Evolutionary conservation across 1,140 invertebrate genomes (phyloP).

Genomic region (Tetraneura akinire): DNA sequence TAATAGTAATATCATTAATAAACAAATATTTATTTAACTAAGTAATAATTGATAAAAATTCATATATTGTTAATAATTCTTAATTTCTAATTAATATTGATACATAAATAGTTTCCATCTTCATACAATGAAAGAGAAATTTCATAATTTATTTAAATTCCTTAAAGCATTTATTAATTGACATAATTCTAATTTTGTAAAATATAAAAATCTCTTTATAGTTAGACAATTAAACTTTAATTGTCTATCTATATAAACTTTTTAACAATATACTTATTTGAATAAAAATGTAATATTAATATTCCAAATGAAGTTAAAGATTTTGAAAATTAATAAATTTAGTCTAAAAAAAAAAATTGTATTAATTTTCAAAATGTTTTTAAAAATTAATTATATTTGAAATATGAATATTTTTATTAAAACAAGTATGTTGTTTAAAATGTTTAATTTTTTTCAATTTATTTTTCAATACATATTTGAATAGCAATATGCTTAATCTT

Average conservation of each 20-base stretch:
- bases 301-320: not conserved
- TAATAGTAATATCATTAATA: not conserved
- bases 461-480: not conserved
- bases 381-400: no score
- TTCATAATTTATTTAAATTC: not conserved
- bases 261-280: not conserved
- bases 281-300: slow-evolving; percentile 1
- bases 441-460: no score
- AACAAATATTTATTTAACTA: not conserved
- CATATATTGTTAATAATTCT: not conserved
- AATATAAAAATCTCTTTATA: no score
- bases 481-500: not conserved
- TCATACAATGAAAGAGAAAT: not conserved
- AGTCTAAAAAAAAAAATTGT: not conserved
- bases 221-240: no score
- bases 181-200: no score
- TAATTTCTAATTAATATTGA: not conserved
- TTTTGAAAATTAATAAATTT: not conserved
- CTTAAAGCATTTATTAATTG: not conserved
- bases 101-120: not conserved
- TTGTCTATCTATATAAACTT: not conserved
- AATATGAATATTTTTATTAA: no score
- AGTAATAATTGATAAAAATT: not conserved
- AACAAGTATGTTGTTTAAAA: no score
- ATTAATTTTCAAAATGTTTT: no score